Base-by-base conservation (phyloP, 2,113 vertebrate genomes). In the Hepsetus odoe region DNA sequence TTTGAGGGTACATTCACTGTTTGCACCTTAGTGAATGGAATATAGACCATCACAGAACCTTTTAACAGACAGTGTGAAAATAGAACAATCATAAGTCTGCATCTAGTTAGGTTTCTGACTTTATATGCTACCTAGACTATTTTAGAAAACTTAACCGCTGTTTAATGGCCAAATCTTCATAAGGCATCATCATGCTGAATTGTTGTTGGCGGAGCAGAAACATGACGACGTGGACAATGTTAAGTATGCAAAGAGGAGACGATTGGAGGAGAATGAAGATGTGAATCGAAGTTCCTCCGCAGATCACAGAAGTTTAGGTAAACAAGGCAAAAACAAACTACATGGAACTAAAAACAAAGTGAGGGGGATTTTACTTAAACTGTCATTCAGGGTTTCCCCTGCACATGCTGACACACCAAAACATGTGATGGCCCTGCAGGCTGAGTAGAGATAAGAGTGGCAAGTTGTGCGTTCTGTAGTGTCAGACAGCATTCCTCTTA, bases 201-300 rank as follows among this genome's bases (percentile, higher is more conserved):
- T 90, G 10, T 38, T 90, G 8, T 56, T 74, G 14, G 65, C 18
- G 0, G 82, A 88, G 44, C 67, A 89, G 61, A 82, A 77, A 64
- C 24, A 30, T 0, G 90, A 92, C 1, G 82, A 90, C 0, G 89
- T 91, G 78, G 92, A 93, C 86, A 90, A 87, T 0, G 89, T 90
- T 61, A 91, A 80, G 38, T 80, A 75, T 30, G 35, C 26, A 1
- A 94, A 92, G 73, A 93, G 88, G 83, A 90, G 90, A 78, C 89
- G 89, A 9, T n/a, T 88, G 0, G 79, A 89, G 20, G 82, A 85
- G 28, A 72, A 72, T 58, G 62, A 58, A 24, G 79, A 80, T 66
- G 14, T 28, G 38, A 38, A 24, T 28, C 75, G 83, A 53, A 12
- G 24, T 66, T 79, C 83, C 12, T 77, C 68, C 42, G 55, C 76